These are phyloP conservation scores for Scleropages formosus DNA, from an alignment of 2,797 vertebrate genomes.

Conservation along the genomic window DNA sequence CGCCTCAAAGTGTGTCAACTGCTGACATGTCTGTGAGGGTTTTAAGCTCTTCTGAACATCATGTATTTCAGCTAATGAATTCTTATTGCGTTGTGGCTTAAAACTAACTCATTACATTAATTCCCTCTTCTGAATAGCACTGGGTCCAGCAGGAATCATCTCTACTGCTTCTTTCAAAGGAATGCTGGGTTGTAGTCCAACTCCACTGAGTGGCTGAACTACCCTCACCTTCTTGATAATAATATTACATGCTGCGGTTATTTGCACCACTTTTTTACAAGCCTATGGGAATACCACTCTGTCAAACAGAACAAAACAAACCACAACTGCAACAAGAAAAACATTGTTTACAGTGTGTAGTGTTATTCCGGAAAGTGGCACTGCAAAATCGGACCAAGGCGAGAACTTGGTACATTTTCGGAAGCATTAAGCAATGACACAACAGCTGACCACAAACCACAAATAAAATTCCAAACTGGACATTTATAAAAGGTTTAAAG, in stretches of 20 bases:
- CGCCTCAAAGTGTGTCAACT: neutral
- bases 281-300: neutral
- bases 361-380: neutral
- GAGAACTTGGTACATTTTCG: neutral
- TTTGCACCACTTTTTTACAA: no score
- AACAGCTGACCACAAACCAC: neutral
- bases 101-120: neutral
- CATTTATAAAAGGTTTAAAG: neutral
- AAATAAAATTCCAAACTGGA: neutral
- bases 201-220: neutral
- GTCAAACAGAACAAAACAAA: slow-evolving; percentile 13
- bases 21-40: neutral
- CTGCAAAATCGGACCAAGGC: neutral
- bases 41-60: neutral
- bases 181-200: neutral
- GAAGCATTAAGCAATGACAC: neutral
- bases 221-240: neutral
- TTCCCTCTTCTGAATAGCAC: neutral
- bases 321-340: slow-evolving; percentile 1
- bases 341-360: neutral
- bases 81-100: neutral
- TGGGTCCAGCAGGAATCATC: neutral
- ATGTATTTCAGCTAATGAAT: neutral
- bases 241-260: neutral
- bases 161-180: neutral